A percentile compares a stretch with the other conserved stretches of the same genome.
These are phyloP conservation scores for Ditula angustiorana DNA, from an alignment of 2,888 invertebrate species.

Conservation along the genomic window DNA sequence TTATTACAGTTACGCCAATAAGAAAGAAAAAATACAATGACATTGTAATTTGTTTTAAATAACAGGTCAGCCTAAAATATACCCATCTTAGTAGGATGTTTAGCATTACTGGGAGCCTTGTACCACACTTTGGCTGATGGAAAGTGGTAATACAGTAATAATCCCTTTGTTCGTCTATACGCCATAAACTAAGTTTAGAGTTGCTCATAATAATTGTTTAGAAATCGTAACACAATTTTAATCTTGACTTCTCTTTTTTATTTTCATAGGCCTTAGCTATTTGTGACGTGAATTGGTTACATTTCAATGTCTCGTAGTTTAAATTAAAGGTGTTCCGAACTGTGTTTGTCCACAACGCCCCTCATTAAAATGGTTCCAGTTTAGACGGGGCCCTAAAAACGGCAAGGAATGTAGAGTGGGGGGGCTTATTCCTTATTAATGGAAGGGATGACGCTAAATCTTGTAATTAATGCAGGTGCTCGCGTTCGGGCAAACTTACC, in stretches of 20 bases:
- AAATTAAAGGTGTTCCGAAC: neutral
- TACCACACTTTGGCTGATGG: no score
- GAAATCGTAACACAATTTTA: slow-evolving; percentile 4
- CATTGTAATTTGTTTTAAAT: no score
- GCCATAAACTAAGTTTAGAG: no score
- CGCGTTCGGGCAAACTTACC: slow-evolving; percentile 63
- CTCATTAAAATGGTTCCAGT: slow-evolving; percentile 37
- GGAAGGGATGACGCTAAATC: slow-evolving; percentile 78
- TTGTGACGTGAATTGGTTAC: neutral
- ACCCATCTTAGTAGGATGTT: no score
- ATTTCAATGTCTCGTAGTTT: neutral
- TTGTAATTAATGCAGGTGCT: slow-evolving; percentile 82
- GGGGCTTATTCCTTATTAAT: slow-evolving; percentile 75
- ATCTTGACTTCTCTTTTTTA: neutral
- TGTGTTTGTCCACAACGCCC: neutral
- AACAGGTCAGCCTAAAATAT: no score
- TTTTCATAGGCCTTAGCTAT: neutral
- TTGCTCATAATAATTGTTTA: neutral
- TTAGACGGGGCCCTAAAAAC: slow-evolving; percentile 37
- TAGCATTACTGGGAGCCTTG: no score
- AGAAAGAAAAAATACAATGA: no score
- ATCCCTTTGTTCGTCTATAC: no score
- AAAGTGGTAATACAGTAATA: no score
- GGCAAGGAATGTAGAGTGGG: slow-evolving; percentile 50
- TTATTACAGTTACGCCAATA: no score